A percentile compares a stretch with the other conserved stretches of the same genome.
These are phyloP conservation scores for Xiphorhynchus erythropygius DNA, from an alignment of 2,797 vertebrate species.

Conservation along the genomic window DNA sequence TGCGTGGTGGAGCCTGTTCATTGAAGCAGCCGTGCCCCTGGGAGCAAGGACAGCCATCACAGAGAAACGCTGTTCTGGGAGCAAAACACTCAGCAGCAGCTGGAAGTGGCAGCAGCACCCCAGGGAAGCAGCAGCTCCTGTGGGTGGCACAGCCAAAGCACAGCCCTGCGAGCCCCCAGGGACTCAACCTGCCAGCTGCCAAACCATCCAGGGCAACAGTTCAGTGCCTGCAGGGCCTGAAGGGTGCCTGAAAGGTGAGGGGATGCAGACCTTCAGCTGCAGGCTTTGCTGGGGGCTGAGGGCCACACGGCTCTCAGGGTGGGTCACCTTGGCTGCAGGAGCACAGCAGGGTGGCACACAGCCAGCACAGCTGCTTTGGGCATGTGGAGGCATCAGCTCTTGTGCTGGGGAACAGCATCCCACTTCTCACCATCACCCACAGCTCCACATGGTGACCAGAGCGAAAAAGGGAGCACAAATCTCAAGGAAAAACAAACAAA, in stretches of 20 bases:
- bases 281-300: neutral
- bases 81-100: neutral
- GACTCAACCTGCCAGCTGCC: neutral
- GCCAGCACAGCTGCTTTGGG: neutral
- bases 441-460: fast-evolving
- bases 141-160: neutral
- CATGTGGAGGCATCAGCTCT: neutral
- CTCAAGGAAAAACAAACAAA: neutral
- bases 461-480: neutral
- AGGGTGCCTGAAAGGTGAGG: fast-evolving
- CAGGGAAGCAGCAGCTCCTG: neutral
- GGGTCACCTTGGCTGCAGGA: neutral
- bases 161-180: neutral
- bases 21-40: fast-evolving
- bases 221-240: fast-evolving
- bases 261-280: fast-evolving
- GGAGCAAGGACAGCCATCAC: neutral
- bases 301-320: neutral
- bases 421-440: neutral
- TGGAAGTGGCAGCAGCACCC: neutral
- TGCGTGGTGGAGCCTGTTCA: fast-evolving
- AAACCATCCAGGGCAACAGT: neutral
- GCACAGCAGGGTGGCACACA: neutral
- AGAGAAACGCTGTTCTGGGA: fast-evolving
- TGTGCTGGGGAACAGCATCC: neutral